Percentiles rank a stretch among this genome's conserved stretches.
Evolutionary conservation across 2,113 vertebrate species (phyloP).

Genomic region (Calidris pygmaea): DNA sequence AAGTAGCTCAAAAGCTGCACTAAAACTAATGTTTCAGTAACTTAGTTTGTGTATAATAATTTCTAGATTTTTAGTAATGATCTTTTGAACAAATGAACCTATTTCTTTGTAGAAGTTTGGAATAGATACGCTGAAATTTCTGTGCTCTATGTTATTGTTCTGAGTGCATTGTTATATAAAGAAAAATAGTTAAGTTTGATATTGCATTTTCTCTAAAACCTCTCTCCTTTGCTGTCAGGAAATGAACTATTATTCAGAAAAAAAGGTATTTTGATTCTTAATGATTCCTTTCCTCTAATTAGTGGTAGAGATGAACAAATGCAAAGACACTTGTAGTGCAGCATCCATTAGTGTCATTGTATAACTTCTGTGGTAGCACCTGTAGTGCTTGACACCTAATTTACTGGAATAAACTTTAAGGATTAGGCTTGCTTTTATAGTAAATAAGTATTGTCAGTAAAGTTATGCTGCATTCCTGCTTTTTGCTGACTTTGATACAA

Average conservation of each 20-base stretch:
- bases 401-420: background rate
- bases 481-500: background rate
- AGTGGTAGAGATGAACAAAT: background rate
- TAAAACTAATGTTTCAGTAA: background rate
- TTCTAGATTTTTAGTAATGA: background rate
- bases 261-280: slow-evolving; percentile 30
- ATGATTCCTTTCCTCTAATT: background rate
- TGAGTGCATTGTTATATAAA: background rate
- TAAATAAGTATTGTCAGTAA: background rate
- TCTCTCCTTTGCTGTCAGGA: slow-evolving; percentile 43
- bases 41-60: background rate
- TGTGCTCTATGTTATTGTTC: background rate
- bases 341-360: background rate
- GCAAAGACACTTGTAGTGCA: background rate
- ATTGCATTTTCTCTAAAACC: background rate
- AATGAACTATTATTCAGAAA: slow-evolving; percentile 36
- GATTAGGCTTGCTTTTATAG: background rate
- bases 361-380: background rate
- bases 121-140: background rate
- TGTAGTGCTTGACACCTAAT: background rate
- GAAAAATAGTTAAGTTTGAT: background rate
- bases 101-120: background rate
- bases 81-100: background rate
- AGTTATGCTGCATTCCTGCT: rapidly evolving
- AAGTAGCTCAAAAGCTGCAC: background rate